Evolutionary conservation across 2,888 invertebrate species (phyloP), one percentile per base, ranked within the genome.

Genomic region (Cephus runcator): DNA sequence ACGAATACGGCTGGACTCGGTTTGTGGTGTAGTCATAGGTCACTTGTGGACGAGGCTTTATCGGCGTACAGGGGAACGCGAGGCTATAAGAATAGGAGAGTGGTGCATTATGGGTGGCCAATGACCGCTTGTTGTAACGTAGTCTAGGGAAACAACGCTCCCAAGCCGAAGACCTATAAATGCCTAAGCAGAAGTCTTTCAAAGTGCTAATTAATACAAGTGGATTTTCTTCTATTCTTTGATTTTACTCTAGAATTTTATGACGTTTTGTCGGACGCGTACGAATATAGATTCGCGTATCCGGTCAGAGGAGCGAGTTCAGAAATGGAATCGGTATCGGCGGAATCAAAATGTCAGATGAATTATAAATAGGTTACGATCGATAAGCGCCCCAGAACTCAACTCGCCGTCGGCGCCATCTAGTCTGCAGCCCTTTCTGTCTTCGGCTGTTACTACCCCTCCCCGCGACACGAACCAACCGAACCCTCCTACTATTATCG

Each of bases 321-420:
- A 81, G 79, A 86, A 85, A 82, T 83, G 80, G 81, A 81, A 82
- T 83, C 74, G 81, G 84, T 84, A 85, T 85, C 83, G 82, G 83
- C 82, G 82, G 86, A 90, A 88, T 90, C 88, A 87, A 90, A 90
- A 89, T 86, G 87, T 87, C 87, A 88, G 86, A 88, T 89, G 87
- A 89, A 90, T 89, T 89, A 89, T 88, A 88, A 89, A 90, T 88
- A 90, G 88, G 88, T 85, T 86, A 85, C 85, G 90, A 90, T 90
- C 90, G 88, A 91, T 90, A 89, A 85, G 84, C 86, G 86, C 81
- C 87, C 87, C 85, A 86, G 87, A 87, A 88, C 81, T 34, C 71
- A 35, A 76, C 77, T 75, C 83, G 83, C 81, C 83, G 73, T 80
- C 76, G 86, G 89, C 90, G 90, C 90, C 90, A 90, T 88, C 90